Base-by-base conservation (phyloP, 1,140 invertebrate species). In the Nylanderia fulva region DNA sequence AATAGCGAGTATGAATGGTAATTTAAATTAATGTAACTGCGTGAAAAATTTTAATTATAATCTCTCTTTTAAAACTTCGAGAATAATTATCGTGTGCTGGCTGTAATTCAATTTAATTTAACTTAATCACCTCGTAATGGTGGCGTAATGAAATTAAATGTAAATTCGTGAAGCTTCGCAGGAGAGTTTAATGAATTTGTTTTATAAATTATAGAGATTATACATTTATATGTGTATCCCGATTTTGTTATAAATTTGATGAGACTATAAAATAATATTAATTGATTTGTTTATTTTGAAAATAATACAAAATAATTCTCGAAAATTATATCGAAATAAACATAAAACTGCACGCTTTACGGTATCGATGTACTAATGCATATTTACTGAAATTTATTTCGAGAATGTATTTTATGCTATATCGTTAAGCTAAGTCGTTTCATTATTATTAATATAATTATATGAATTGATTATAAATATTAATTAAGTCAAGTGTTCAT, bases 41-140 rank as follows among this genome's bases (percentile, higher is more conserved):
- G 77, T 72, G 77, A 82, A 82, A 82, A 82, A 72, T 71, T 82
- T 82, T 82, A 82, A 82, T 82, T 82, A 82, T 79, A 82, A 60
- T 82, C 77, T 54, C 77, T 71, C 77, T 82, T 82, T 82, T 82
- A 72, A 71, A 82, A 71, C 66, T 58, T 72, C 1, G 52, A 60
- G 66, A 72, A 82, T 82, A 58, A 82, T 82, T 82, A 71, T 82
- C 66, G 64, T n/a, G 18, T 33, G 54, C 77, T 52, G 52, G 52
- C 71, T 72, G 66, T 82, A 71, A 82, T 82, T 82, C 60, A 82
- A 82, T 82, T 71, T 71, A 71, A 80, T 80, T 69, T 71, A 82
- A 82, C 66, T 82, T 82, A 82, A 82, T 82, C 66, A 68, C 54
- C 52, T 82, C 66, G 77, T 82, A 82, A 82, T 82, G 66, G 66